A percentile compares a stretch with the other conserved stretches of the same genome.
Conservation (phyloP, 2,113 vertebrate genomes). For the Eptatretus burgeri region DNA sequence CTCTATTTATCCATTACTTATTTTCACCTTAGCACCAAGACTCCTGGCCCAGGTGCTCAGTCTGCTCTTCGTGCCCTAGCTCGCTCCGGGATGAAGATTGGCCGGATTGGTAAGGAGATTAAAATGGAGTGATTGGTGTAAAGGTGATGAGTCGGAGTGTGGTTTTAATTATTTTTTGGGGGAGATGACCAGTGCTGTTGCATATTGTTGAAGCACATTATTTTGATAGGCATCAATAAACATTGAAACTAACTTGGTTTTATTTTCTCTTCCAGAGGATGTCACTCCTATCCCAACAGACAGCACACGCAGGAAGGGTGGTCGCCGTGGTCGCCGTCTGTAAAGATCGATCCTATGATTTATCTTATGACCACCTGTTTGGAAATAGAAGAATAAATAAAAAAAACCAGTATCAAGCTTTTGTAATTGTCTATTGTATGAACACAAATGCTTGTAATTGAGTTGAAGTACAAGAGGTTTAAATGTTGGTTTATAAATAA, state of each 20-base stretch:
- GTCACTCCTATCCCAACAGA: constrained; percentile 93
- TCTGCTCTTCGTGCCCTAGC: constrained; percentile 82
- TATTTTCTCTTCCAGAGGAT: constrained; percentile 34
- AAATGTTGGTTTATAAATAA: no score
- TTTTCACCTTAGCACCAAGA: constrained; percentile 45
- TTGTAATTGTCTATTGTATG: no score
- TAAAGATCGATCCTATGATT: constrained; percentile 16
- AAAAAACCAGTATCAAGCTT: no score
- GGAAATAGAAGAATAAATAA: no score
- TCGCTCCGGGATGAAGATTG: constrained; percentile 94
- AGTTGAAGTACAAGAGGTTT: no score
- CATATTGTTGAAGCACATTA: not conserved
- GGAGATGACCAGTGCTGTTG: no score
- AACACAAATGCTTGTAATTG: no score
- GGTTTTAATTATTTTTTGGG: not conserved
- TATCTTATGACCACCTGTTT: no score
- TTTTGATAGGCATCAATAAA: not conserved
- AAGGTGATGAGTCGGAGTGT: not conserved
- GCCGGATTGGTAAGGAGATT: constrained; percentile 45
- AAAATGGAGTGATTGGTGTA: not conserved
- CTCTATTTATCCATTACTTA: not conserved
- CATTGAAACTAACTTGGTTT: not conserved
- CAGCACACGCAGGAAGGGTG: constrained; percentile 92
- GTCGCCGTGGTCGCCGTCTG: constrained; percentile 80
- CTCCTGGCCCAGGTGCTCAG: constrained; percentile 83